Evolutionary conservation across 1,140 invertebrate species (phyloP).

Genomic region (Ephestia elutella): DNA sequence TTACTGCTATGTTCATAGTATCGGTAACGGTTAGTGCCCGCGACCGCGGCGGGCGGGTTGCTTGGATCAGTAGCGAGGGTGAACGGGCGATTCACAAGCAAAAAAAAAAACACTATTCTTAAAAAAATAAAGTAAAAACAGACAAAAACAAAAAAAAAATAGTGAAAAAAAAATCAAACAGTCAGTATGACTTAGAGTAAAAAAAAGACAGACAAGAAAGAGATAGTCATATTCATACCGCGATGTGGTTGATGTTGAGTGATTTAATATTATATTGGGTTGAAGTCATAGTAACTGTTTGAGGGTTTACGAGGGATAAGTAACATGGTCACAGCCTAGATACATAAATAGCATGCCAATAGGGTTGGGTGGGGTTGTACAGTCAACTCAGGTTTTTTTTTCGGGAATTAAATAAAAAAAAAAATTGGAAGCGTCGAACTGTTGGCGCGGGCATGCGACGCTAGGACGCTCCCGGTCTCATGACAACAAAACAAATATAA

Average conservation of each 20-base stretch:
- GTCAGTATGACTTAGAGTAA: conserved; percentile 70
- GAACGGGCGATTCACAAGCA: conserved; percentile 69
- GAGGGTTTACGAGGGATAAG: conserved; percentile 61
- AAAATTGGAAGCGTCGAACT: conserved; percentile 63
- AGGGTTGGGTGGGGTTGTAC: conserved; percentile 42
- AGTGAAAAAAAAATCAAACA: conserved; percentile 65
- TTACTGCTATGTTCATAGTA: conserved; percentile 51
- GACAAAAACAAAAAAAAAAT: conserved; percentile 45
- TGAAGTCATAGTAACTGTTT: conserved; percentile 71
- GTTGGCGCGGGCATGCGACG: conserved; percentile 25
- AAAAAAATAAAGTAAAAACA: conserved; percentile 52
- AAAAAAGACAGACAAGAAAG: conserved; percentile 65
- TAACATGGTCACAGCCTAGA: conserved; percentile 64
- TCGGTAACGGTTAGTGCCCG: conserved; percentile 56
- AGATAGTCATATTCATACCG: conserved; percentile 67
- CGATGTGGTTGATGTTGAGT: conserved; percentile 56
- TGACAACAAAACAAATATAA: conserved; percentile 38
- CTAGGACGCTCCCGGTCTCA: conserved; percentile 37
- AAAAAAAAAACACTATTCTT: conserved; percentile 63
- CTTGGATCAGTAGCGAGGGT: conserved; percentile 63
- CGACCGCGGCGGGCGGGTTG: conserved; percentile 43
- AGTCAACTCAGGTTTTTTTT: conserved; percentile 44
- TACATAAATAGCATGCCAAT: conserved; percentile 63
- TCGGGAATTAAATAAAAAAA: conserved; percentile 34
- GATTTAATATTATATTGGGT: conserved; percentile 34